These are phyloP conservation scores for Anas platyrhynchos DNA, from an alignment of 2,113 vertebrate genomes.

Conservation along the genomic window DNA sequence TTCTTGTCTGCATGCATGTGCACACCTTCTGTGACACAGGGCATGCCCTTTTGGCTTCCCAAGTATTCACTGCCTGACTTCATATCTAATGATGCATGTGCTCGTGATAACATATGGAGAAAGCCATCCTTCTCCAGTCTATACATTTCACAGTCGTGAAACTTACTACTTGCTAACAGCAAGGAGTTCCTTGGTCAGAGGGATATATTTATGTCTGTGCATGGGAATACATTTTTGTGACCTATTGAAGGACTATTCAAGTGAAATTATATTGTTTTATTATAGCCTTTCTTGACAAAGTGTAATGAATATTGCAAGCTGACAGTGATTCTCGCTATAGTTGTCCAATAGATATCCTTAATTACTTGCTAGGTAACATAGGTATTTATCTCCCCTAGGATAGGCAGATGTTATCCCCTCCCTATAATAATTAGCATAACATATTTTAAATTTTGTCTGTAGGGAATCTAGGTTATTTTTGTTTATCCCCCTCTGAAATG, in stretches of 20 bases:
- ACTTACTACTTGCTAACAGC: not conserved
- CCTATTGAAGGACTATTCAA: not conserved
- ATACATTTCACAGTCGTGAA: not conserved
- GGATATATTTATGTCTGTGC: not conserved
- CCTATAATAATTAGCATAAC: not conserved
- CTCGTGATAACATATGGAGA: not conserved
- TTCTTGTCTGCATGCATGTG: not conserved
- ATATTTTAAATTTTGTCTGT: not conserved
- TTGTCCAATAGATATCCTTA: not conserved
- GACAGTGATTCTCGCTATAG: not conserved
- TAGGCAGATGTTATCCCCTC: not conserved
- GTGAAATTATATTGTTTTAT: not conserved
- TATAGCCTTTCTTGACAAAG: not conserved
- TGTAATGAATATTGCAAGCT: not conserved
- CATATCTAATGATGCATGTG: fast-evolving
- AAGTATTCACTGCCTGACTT: not conserved
- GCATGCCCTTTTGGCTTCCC: not conserved
- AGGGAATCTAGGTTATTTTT: not conserved
- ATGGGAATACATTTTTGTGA: not conserved
- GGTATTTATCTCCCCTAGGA: not conserved
- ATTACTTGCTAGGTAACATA: not conserved
- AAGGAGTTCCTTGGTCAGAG: not conserved
- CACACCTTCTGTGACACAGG: not conserved
- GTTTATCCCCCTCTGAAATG: not conserved
- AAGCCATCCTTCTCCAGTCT: not conserved